Percentiles rank a stretch among this genome's conserved stretches.
Conservation (phyloP, 2,888 invertebrate species). For the Phortica magna region DNA sequence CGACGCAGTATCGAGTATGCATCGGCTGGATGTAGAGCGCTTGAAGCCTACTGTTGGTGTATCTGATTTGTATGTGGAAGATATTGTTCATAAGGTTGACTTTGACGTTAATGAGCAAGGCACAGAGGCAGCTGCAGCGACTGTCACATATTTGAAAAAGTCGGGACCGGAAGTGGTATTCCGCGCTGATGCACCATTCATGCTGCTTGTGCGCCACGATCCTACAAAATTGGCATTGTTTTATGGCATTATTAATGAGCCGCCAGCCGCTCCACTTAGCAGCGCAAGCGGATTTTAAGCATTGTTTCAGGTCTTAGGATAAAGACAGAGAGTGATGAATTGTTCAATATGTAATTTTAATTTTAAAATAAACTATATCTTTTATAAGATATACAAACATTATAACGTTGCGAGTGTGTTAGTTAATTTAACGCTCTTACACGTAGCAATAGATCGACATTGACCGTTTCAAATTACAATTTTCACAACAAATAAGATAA, state of each 20-base stretch:
- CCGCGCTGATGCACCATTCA: conserved; percentile 83
- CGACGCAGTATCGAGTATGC: conserved; percentile 50
- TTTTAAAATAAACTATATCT: neutral
- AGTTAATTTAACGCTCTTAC: neutral
- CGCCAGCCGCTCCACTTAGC: conserved; percentile 63
- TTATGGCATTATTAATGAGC: conserved; percentile 83
- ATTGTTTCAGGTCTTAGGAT: conserved; percentile 10
- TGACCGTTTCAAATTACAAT: no score
- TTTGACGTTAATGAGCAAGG: conserved; percentile 82
- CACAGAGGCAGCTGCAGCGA: conserved; percentile 83
- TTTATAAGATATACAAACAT: neutral
- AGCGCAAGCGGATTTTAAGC: neutral
- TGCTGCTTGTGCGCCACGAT: conserved; percentile 81
- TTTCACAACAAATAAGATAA: no score
- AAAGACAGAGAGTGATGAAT: neutral
- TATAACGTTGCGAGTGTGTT: neutral
- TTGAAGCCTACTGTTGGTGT: conserved; percentile 79
- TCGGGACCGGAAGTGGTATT: conserved; percentile 79
- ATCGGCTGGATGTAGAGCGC: conserved; percentile 82
- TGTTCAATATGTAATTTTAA: neutral
- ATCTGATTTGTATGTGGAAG: conserved; percentile 79
- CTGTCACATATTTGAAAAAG: conserved; percentile 80
- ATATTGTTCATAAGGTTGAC: conserved; percentile 82
- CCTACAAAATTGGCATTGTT: conserved; percentile 82
- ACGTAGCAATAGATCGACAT: no score